Base-by-base conservation (phyloP, 2,113 vertebrate genomes). In the Phrynocephalus versicolor region DNA sequence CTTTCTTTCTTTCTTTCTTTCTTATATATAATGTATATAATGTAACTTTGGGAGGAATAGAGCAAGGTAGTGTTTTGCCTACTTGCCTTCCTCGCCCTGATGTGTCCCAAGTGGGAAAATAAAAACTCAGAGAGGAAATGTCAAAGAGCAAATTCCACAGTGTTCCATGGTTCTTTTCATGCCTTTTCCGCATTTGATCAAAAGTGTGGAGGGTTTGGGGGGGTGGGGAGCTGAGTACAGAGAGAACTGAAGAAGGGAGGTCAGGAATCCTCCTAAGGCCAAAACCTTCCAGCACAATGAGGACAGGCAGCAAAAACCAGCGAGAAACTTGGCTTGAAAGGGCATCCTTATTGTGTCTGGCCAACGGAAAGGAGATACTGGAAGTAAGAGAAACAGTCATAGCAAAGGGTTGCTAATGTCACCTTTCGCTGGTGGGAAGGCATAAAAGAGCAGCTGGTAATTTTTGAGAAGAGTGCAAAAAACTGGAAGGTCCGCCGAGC, bases 181-280 rank as follows among this genome's bases (percentile, higher is more conserved):
- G 85, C 88, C 88, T 90, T 92, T 90, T 89, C 85, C 94, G 86
- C 90, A 91, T 90, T 92, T 94, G 92, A 95, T 95, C 93, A 94
- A 89, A 93, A 91, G 90, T 67, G 81, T 91, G 93, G 85, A 78
- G 82, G 89, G 91, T 91, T 90, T 89, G 91, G 87, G 88, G 88
- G 79, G 85, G 8, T 7, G 21, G n/a, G 6, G 39, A 19, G 45
- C 45, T 6, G 37, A 23, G 69, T 51, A 25, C 6, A 15, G 23
- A 7, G 35, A 93, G 88, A 88, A 90, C 92, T 90, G 85, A 92
- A 64, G 90, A 91, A 90, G 84, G 87, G 91, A 92, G 93, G 90
- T 93, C 93, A 93, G 89, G 88, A 55, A 79, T 85, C 82, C 89
- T 87, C 93, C 93, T 93, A 91, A 91, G 92, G 92, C 84, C 90